These are phyloP conservation scores for Chloebia gouldiae DNA, from an alignment of 2,113 vertebrate species.

Conservation along the genomic window DNA sequence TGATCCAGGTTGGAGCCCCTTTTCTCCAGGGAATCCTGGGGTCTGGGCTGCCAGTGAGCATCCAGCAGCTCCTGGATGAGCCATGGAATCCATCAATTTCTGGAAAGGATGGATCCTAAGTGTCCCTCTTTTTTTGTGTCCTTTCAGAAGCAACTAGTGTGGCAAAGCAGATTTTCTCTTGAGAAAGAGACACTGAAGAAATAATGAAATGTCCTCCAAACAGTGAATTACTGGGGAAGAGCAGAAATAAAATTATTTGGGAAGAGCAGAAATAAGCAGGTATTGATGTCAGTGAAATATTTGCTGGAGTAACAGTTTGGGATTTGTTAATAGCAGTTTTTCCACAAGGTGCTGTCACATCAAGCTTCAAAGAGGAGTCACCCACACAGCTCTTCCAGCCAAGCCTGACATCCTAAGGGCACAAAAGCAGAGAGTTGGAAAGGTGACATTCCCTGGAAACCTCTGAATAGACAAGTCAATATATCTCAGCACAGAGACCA, in stretches of 20 bases:
- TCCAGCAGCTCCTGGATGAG: not conserved
- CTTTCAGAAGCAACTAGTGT: not conserved
- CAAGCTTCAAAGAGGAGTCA: not conserved
- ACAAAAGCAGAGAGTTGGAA: not conserved
- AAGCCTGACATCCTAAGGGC: not conserved
- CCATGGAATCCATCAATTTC: not conserved
- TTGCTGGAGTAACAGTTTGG: not conserved
- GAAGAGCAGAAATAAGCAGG: not conserved
- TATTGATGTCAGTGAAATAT: not conserved
- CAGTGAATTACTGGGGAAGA: not conserved
- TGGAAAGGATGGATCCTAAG: not conserved
- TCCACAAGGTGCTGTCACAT: accelerated
- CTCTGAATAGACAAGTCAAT: not conserved
- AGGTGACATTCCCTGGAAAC: not conserved
- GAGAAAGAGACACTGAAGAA: not conserved
- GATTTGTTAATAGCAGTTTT: not conserved
- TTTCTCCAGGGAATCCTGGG: not conserved
- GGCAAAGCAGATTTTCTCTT: not conserved
- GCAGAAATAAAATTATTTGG: not conserved
- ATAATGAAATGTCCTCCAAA: not conserved
- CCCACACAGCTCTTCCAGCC: not conserved
- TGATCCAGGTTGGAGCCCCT: not conserved
- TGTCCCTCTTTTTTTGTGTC: not conserved
- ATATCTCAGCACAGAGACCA: accelerated
- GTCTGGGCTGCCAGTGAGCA: not conserved